phyloP scores from a whole-genome alignment of 1,140 invertebrate species.

The Venustaconcha ellipsiformis region DNA sequence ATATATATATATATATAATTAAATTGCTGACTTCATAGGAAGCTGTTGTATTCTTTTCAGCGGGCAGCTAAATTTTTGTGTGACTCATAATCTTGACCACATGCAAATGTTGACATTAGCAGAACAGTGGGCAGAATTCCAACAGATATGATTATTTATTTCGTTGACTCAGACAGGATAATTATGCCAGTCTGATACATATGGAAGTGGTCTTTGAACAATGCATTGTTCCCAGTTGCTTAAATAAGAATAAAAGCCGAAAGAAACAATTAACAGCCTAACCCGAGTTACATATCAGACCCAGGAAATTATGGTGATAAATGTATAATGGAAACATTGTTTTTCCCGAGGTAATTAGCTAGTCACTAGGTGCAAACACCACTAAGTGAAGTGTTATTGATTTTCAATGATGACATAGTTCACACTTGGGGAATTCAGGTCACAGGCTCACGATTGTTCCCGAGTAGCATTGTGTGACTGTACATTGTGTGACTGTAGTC shows the following conservation, averaged over 20 bases:
- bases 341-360: too few relatives aligned
- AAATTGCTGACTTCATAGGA: too few relatives aligned
- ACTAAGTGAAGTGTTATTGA: too few relatives aligned
- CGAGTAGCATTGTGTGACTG: too few relatives aligned
- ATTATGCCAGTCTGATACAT: conserved; percentile 45
- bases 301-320: background rate
- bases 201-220: conserved; percentile 59
- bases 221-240: conserved; percentile 48
- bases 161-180: conserved; percentile 52
- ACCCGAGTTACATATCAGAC: background rate
- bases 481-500: too few relatives aligned
- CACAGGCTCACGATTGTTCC: too few relatives aligned
- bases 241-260: conserved; percentile 12
- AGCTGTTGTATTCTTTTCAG: too few relatives aligned
- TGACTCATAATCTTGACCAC: conserved; percentile 46
- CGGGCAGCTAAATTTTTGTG: conserved; percentile 39
- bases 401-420: too few relatives aligned
- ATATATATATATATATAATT: too few relatives aligned
- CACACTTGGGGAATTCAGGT: too few relatives aligned
- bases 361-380: too few relatives aligned
- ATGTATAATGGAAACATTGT: too few relatives aligned
- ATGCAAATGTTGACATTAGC: conserved; percentile 56
- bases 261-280: background rate
- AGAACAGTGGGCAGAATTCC: conserved; percentile 53
- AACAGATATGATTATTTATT: conserved; percentile 46